Evolutionary conservation across 2,113 vertebrate species (phyloP), one percentile per base, ranked within the genome.

Genomic region (Embiotoca jacksoni): DNA sequence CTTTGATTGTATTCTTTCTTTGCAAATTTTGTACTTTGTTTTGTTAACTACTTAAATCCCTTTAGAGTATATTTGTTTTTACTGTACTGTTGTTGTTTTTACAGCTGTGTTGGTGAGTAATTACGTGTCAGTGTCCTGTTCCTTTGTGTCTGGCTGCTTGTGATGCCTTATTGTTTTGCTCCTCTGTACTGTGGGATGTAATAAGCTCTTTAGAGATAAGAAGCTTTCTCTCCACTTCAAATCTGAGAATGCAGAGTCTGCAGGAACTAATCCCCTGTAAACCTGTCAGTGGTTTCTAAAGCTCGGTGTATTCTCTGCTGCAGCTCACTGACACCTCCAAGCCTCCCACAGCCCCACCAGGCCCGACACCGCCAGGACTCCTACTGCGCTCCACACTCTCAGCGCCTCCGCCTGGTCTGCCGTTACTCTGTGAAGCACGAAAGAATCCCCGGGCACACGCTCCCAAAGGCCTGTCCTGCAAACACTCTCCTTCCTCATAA

Each of bases 151-250:
- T 72, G 65, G 58, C 60, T 81, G 88, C 81, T 80, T 56, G 75
- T 86, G 83, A 81, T 83, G 89, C 88, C 92, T 89, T 91, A 83
- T 95, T 94, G 91, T 93, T 94, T 90, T 92, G 84, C 89, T 92
- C 78, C 82, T 85, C 86, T 89, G 91, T 91, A 88, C 92, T 88
- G 66, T 61, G 78, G 77, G 88, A 78, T 87, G 78, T 91, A 91
- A 91, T 95, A 95, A 94, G 93, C 94, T 94, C 89, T 94, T 94
- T 92, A 94, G 84, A 78, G 88, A 84, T 95, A 95, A 95, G 94
- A 58, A 91, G 94, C 93, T 95, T 95, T 93, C 91, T 91, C 88
- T 92, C 87, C 89, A 92, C 91, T 93, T 93, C 90, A 93, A 94
- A 93, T 92, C 89, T 86, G 88, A 94, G 92, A 95, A 93, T 94